A percentile compares a stretch with the other conserved stretches of the same genome.
These are phyloP conservation scores for Lamproptera curius DNA, from an alignment of 2,888 invertebrate genomes.

Conservation along the genomic window DNA sequence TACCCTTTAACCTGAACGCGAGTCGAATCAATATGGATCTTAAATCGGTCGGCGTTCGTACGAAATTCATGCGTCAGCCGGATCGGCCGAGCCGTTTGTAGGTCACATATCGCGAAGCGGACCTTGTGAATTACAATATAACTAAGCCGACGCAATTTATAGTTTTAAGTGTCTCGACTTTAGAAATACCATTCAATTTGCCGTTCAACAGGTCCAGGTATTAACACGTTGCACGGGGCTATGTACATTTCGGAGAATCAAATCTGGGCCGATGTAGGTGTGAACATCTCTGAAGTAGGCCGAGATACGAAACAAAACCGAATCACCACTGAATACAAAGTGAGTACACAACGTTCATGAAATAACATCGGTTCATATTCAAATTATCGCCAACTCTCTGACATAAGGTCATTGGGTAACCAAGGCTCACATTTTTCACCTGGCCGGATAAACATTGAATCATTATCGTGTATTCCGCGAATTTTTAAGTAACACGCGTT, in stretches of 20 bases:
- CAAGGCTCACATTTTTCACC: conserved; percentile 4
- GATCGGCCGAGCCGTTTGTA: conserved; percentile 43
- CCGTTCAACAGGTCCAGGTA: no score
- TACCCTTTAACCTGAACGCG: conserved; percentile 56
- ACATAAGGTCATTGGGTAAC: conserved; percentile 16
- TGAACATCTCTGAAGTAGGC: conserved; percentile 54
- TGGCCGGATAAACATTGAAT: conserved; percentile 1
- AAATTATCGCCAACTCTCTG: conserved; percentile 16
- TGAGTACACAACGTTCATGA: no score
- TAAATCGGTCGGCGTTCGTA: conserved; percentile 44
- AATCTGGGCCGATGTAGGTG: conserved; percentile 41
- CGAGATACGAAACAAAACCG: conserved; percentile 44
- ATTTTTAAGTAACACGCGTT: not conserved
- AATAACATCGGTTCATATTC: conserved; percentile 33
- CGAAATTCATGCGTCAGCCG: conserved; percentile 35
- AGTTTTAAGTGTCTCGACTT: no score
- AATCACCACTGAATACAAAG: no score
- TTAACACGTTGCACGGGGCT: not conserved
- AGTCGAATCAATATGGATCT: conserved; percentile 47
- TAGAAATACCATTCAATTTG: no score
- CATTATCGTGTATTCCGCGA: conserved; percentile 4
- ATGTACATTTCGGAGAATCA: conserved; percentile 42
- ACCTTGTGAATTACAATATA: conserved; percentile 54
- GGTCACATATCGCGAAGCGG: conserved; percentile 60
- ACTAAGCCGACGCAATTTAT: conserved; percentile 32